These are phyloP conservation scores for Hippoglossus stenolepis DNA, from an alignment of 2,113 vertebrate genomes.

Conservation along the genomic window DNA sequence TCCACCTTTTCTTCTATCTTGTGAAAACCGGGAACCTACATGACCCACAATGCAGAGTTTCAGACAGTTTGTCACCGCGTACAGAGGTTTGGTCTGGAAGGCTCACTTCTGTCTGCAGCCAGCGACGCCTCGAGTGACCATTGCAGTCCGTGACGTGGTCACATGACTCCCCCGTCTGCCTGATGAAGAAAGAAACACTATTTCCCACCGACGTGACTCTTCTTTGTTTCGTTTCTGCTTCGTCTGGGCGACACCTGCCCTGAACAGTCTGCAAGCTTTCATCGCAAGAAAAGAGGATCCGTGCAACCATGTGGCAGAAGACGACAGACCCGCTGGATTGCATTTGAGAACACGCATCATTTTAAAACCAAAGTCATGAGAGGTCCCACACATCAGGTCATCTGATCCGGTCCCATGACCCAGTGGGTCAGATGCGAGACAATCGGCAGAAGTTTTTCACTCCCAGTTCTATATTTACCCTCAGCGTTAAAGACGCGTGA, in stretches of 20 bases:
- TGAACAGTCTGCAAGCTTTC: not conserved
- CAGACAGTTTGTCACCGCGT: no score
- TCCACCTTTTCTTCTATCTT: not conserved
- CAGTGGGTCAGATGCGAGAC: not conserved
- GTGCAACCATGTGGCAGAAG: not conserved
- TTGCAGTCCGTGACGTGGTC: not conserved
- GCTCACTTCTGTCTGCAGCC: no score
- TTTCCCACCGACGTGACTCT: not conserved
- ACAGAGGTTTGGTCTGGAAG: no score
- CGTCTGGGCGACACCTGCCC: not conserved
- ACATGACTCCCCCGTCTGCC: not conserved
- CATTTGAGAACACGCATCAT: not conserved
- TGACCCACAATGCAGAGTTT: not conserved
- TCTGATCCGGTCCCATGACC: constrained; percentile 44
- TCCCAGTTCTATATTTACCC: not conserved
- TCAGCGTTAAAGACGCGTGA: not conserved
- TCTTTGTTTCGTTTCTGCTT: constrained; percentile 26
- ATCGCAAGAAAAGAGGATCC: not conserved
- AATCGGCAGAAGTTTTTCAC: not conserved
- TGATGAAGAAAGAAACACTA: not conserved
- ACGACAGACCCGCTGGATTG: not conserved
- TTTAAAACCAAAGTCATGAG: constrained; percentile 46
- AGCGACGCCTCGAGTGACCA: not conserved
- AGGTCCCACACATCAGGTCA: constrained; percentile 10
- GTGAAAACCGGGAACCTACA: not conserved